Evolutionary conservation across 2,888 invertebrate genomes (phyloP).

Genomic region (Drosophila multiciliata): DNA sequence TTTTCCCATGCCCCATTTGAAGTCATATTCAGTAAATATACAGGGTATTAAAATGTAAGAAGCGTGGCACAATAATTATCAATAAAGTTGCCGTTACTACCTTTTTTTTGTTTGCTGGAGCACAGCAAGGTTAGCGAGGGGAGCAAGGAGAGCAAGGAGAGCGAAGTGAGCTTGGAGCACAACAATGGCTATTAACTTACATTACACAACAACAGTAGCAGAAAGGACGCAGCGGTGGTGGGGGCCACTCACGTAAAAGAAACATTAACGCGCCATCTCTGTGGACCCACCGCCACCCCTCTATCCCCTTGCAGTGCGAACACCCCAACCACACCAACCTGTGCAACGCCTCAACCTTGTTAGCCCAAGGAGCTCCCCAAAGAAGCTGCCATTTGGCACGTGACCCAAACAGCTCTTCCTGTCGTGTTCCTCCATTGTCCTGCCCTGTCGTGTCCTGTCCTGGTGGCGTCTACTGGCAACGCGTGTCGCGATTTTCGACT

Average conservation of each 20-base stretch:
- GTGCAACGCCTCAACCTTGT: slow-evolving; percentile 52
- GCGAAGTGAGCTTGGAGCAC: slow-evolving; percentile 14
- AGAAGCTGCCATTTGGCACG: slow-evolving; percentile 54
- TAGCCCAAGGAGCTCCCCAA: slow-evolving; percentile 51
- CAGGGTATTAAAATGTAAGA: slow-evolving; percentile 35
- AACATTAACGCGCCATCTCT: slow-evolving; percentile 72
- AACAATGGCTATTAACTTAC: slow-evolving; percentile 78
- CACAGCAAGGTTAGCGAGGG: background rate
- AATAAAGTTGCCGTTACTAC: slow-evolving; percentile 65
- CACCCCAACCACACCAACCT: background rate
- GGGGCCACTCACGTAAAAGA: slow-evolving; percentile 72
- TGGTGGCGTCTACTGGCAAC: slow-evolving; percentile 35
- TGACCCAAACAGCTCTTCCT: slow-evolving; percentile 45
- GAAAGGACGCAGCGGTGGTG: background rate
- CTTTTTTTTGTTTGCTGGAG: slow-evolving; percentile 30
- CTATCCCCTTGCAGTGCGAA: background rate
- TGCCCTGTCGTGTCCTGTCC: background rate
- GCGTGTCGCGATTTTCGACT: slow-evolving; percentile 53
- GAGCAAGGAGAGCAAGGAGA: background rate
- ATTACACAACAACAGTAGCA: slow-evolving; percentile 57
- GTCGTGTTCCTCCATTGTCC: background rate
- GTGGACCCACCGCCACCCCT: slow-evolving; percentile 13
- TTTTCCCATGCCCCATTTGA: background rate
- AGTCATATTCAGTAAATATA: background rate
- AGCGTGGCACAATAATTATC: slow-evolving; percentile 79